Conservation (phyloP, 2,888 invertebrate genomes). For the Phragmatobia fuliginosa region DNA sequence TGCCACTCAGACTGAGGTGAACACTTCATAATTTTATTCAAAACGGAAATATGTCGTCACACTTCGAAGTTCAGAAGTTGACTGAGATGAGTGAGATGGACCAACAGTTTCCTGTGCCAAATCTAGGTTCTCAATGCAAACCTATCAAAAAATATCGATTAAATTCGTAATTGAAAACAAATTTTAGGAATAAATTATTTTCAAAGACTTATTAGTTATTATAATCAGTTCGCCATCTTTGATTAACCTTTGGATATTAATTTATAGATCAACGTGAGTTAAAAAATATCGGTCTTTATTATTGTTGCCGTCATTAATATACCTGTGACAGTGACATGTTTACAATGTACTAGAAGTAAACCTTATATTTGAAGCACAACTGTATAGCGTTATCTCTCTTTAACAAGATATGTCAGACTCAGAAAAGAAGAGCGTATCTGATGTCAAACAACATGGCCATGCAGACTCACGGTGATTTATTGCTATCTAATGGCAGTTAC, state of each 20-base stretch:
- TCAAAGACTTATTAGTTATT: not conserved
- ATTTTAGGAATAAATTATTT: not conserved
- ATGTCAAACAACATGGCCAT: not conserved
- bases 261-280: not conserved
- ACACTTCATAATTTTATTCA: constrained; percentile 8
- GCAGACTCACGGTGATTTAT: not conserved
- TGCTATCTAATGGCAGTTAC: not conserved
- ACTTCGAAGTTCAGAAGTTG: not conserved
- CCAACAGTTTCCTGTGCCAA: constrained; percentile 8
- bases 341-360: not conserved
- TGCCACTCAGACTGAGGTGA: constrained; percentile 56
- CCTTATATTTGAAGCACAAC: not conserved
- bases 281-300: not conserved
- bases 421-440: not conserved
- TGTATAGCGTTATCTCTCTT: not conserved
- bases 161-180: not conserved
- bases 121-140: constrained; percentile 2
- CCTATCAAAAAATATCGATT: not conserved
- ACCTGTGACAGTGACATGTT: constrained; percentile 2
- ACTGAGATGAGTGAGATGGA: constrained; percentile 6
- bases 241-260: constrained; percentile 14
- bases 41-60: not conserved
- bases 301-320: not conserved
- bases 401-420: not conserved
- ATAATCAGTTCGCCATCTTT: not conserved